Conservation (phyloP, 2,888 invertebrate genomes). For the Andrena dorsata region DNA sequence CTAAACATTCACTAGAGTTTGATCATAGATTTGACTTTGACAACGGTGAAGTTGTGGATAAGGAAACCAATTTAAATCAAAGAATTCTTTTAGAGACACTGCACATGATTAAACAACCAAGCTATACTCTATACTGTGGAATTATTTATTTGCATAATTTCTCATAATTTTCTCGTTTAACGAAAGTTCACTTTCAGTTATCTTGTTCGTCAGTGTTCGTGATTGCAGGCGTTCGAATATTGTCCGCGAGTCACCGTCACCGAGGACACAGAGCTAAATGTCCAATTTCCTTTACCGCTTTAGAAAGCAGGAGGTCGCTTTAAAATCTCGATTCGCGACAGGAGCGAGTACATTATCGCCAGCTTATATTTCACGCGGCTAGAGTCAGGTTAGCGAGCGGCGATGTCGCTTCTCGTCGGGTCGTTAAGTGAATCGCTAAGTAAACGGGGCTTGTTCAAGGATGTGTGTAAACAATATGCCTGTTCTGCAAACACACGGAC, state of each 20-base stretch:
- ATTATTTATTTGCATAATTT: no score
- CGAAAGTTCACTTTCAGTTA: no score
- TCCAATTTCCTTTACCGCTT: slow-evolving; percentile 33
- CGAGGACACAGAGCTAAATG: not conserved
- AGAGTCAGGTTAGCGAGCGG: slow-evolving; percentile 63
- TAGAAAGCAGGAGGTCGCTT: slow-evolving; percentile 33
- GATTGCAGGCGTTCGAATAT: not conserved
- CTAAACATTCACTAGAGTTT: no score
- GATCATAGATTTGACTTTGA: no score
- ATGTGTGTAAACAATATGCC: slow-evolving; percentile 63
- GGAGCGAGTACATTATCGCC: slow-evolving; percentile 62
- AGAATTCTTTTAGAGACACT: no score
- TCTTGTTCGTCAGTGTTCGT: not conserved
- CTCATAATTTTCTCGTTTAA: no score
- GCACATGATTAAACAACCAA: no score
- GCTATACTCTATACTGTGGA: no score
- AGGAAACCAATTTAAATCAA: no score
- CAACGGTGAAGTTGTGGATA: no score
- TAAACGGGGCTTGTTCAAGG: slow-evolving; percentile 68
- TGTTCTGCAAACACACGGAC: slow-evolving; percentile 58
- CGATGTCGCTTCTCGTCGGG: slow-evolving; percentile 61
- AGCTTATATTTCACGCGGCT: slow-evolving; percentile 66
- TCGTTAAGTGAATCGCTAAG: slow-evolving; percentile 72
- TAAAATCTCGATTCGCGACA: slow-evolving; percentile 66
- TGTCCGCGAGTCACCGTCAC: not conserved